Evolutionary conservation across 2,888 invertebrate genomes (phyloP).

Genomic region (Drosophila affinis): DNA sequence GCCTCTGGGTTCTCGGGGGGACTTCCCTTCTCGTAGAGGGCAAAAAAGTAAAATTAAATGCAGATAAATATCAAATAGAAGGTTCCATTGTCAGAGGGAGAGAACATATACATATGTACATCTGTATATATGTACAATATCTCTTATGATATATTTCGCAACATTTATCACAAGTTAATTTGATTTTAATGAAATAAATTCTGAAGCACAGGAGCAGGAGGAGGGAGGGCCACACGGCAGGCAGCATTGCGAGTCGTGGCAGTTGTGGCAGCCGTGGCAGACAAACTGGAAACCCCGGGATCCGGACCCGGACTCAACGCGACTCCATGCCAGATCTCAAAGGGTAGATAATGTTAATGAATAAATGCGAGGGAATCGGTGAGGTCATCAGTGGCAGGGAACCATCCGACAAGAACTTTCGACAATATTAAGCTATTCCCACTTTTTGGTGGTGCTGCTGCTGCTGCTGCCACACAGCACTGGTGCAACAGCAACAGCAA

Average conservation of each 20-base stretch:
- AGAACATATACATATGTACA: constrained; percentile 8
- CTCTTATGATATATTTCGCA: constrained; percentile 73
- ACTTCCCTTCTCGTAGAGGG: constrained; percentile 21
- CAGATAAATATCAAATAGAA: constrained; percentile 78
- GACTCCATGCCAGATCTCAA: constrained; percentile 63
- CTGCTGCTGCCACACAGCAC: background rate
- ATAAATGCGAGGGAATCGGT: constrained; percentile 46
- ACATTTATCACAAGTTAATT: constrained; percentile 79
- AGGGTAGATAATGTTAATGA: constrained; percentile 78
- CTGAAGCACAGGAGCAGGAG: constrained; percentile 32
- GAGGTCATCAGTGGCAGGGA: constrained; percentile 16
- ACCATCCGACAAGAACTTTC: constrained; percentile 54
- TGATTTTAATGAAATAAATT: constrained; percentile 79
- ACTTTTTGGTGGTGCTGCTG: constrained; percentile 5
- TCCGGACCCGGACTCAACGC: no score
- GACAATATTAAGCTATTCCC: constrained; percentile 72
- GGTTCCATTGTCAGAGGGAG: constrained; percentile 62
- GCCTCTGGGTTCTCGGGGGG: constrained; percentile 4
- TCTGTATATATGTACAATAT: constrained; percentile 11
- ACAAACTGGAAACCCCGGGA: constrained; percentile 57
- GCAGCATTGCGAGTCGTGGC: constrained; percentile 6
- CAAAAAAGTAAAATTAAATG: constrained; percentile 54
- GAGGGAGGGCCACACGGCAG: constrained; percentile 29
- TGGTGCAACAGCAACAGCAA: constrained; percentile 53
- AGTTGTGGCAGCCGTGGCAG: constrained; percentile 27